Evolutionary conservation across 1,140 invertebrate species (phyloP).

Genomic region (Ooceraea biroi): DNA sequence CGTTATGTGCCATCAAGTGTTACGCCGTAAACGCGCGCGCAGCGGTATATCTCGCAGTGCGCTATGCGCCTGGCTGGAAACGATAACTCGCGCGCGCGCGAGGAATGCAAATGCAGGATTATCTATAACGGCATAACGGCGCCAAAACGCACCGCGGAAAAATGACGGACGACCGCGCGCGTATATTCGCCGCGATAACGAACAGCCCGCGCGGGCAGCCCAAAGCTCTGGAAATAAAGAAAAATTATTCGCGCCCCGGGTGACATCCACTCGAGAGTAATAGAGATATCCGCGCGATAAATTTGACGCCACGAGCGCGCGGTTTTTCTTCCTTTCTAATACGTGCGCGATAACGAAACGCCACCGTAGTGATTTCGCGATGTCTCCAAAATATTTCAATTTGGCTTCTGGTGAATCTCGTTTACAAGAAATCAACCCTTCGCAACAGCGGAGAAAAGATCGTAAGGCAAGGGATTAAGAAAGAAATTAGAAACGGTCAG

Average conservation of each 20-base stretch:
- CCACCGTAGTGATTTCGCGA: no score
- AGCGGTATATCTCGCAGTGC: conserved; percentile 55
- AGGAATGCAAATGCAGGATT: conserved; percentile 43
- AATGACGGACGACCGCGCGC: conserved; percentile 29
- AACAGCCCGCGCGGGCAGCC: no score
- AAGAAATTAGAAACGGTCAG: neutral
- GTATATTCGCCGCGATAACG: neutral
- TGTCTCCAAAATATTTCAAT: no score
- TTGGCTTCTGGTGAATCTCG: no score
- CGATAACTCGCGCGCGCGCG: conserved; percentile 40
- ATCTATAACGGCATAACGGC: conserved; percentile 27
- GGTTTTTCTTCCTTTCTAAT: neutral
- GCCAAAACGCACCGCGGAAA: conserved; percentile 23
- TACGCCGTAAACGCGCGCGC: conserved; percentile 56
- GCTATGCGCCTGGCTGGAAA: conserved; percentile 21
- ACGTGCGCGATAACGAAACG: neutral
- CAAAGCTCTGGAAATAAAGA: conserved; percentile 13
- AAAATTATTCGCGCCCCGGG: conserved; percentile 21
- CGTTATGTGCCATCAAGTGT: conserved; percentile 64
- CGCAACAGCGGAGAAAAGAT: no score
- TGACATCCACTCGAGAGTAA: conserved; percentile 17
- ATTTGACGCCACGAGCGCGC: neutral
- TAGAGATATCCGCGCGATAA: conserved; percentile 35
- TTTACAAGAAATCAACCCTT: no score
- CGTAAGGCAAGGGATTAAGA: neutral